Conservation (phyloP, 2,888 invertebrate species). For the Thereva unica region DNA sequence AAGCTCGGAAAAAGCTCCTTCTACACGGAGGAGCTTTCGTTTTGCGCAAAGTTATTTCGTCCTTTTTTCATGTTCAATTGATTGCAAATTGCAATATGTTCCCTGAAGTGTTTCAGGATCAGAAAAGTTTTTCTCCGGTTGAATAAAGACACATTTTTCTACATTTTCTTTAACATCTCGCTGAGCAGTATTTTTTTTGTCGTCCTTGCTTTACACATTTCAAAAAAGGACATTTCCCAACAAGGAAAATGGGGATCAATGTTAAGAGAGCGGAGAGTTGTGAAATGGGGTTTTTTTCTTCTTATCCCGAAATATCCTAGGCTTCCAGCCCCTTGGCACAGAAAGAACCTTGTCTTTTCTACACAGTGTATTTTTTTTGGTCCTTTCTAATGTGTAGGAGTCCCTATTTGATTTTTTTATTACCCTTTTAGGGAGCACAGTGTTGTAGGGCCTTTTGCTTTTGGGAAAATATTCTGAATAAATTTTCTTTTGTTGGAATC, state of each 20-base stretch:
- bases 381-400: not conserved
- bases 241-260: too few relatives aligned
- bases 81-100: conserved; percentile 36
- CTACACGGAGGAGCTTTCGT: not conserved
- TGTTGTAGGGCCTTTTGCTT: conserved; percentile 21
- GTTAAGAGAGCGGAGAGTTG: too few relatives aligned
- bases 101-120: conserved; percentile 31
- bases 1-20: too few relatives aligned
- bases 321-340: too few relatives aligned
- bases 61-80: conserved; percentile 36
- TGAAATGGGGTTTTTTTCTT: too few relatives aligned
- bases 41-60: not conserved
- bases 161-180: conserved; percentile 26
- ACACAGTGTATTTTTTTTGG: conserved; percentile 1
- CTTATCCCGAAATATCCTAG: too few relatives aligned
- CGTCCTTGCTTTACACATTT: too few relatives aligned
- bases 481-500: conserved; percentile 6
- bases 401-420: conserved; percentile 13
- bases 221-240: too few relatives aligned
- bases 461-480: not conserved
- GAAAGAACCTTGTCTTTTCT: too few relatives aligned
- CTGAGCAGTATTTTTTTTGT: not conserved
- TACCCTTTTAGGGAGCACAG: conserved; percentile 17
- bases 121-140: conserved; percentile 22
- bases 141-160: conserved; percentile 23